A percentile compares a stretch with the other conserved stretches of the same genome.
These are phyloP conservation scores for Danio tinwini DNA, from an alignment of 2,797 vertebrate species.

Conservation along the genomic window DNA sequence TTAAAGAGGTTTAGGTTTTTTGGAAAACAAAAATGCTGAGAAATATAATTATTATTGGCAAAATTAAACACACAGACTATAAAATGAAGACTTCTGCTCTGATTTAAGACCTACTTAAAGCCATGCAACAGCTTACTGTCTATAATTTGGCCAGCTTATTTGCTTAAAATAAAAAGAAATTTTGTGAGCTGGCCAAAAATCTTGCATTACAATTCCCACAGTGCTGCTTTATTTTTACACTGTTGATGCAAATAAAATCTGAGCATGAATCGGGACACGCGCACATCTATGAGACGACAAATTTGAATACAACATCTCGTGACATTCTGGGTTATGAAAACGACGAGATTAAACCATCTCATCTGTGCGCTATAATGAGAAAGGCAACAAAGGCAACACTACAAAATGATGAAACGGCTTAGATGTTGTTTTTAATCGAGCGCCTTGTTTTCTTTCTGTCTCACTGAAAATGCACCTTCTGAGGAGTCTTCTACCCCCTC, in stretches of 20 bases:
- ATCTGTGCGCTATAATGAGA: slow-evolving; percentile 36
- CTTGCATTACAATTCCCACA: background rate
- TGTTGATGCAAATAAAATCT: background rate
- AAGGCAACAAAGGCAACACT: slow-evolving; percentile 18
- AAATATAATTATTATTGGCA: too few relatives aligned
- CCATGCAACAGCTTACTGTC: too few relatives aligned
- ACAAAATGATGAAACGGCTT: slow-evolving; percentile 49
- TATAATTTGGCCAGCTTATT: too few relatives aligned
- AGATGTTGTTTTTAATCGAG: slow-evolving; percentile 52
- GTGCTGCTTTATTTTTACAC: background rate
- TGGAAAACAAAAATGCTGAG: too few relatives aligned
- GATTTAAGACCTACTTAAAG: too few relatives aligned
- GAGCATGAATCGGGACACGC: background rate
- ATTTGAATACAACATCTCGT: slow-evolving; percentile 10
- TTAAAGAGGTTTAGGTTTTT: too few relatives aligned
- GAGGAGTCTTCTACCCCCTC: slow-evolving; percentile 59
- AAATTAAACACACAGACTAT: too few relatives aligned
- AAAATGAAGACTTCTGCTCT: too few relatives aligned
- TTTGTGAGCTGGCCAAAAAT: background rate
- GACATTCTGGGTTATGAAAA: slow-evolving; percentile 18
- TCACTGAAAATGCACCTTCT: slow-evolving; percentile 70
- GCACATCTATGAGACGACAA: background rate
- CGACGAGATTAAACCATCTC: slow-evolving; percentile 34
- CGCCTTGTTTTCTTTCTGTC: slow-evolving; percentile 69
- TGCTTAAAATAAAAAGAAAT: background rate